Base-by-base conservation (phyloP, 92 coral and sea anemone genomes). In the Paragorgia papillata region DNA sequence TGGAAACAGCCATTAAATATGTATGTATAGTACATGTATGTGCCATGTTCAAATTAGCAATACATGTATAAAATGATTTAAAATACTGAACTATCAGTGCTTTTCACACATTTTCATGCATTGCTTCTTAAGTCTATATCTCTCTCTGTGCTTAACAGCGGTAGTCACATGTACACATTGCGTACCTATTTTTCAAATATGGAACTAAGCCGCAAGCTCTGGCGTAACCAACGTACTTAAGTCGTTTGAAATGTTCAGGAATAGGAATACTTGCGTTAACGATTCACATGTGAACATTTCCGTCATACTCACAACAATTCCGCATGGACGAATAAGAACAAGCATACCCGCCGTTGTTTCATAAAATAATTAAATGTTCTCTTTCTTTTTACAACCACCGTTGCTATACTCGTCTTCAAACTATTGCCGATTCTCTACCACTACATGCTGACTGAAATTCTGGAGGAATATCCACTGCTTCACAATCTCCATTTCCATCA, bases 241-340 rank as follows among this genome's bases (percentile, higher is more conserved):
- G 57, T 50, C 92, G 50, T 43, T 68, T 9, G 28, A 88, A 62
- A 76, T 69, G 70, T 2, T 63, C 83, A 14, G 58, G 55, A 86
- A 89, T 12, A 86, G 53, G 80, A 83, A 89, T 26, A 85, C 85
- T 53, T 89, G 92, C 0, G 87, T 89, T 17, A 32, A 46, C 0
- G 89, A 85, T 73, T 89, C 90, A 46, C 90, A 50, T 0, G 92
- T 85, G 66, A 88, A 88, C 89, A 88, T 88, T 62, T 85, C 89
- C 15, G 87, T 77, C 92, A 88, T 88, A 37, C 74, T 69, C 9
- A 85, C 89, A 39, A 88, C 73, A 32, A 88, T 79, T 2, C 86
- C n/a, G n/a, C n/a, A n/a, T n/a, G n/a, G n/a, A n/a, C 88, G 40
- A 1, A 86, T 85, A 0, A 89, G 59, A 0, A 88, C 88, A 20